These are phyloP conservation scores for Ranitomeya imitator DNA, from an alignment of 2,113 vertebrate species.

Conservation along the genomic window DNA sequence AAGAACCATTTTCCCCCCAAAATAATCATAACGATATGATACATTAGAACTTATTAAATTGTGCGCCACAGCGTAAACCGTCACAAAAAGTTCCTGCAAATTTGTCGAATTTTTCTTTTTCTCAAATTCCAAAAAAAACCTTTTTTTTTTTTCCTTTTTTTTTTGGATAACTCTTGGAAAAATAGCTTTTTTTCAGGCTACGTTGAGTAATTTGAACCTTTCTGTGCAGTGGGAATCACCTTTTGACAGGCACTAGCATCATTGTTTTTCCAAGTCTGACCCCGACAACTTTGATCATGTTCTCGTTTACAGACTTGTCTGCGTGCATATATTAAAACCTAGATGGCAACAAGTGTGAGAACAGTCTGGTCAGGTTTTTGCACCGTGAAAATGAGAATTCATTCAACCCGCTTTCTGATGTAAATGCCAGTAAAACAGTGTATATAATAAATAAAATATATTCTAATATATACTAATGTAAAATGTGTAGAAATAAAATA, in stretches of 20 bases:
- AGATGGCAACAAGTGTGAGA: slow-evolving; percentile 64
- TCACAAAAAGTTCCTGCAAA: not conserved
- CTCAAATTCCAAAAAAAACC: not conserved
- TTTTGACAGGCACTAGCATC: slow-evolving; percentile 91
- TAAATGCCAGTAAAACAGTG: not conserved
- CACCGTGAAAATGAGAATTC: slow-evolving; percentile 3
- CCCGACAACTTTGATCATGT: slow-evolving; percentile 84
- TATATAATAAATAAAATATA: too few relatives aligned
- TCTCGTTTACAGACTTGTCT: slow-evolving; percentile 57
- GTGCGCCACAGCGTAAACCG: not conserved
- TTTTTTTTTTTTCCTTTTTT: not conserved
- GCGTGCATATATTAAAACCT: slow-evolving; percentile 68
- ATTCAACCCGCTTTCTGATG: not conserved
- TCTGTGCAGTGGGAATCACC: slow-evolving; percentile 86
- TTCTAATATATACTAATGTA: too few relatives aligned
- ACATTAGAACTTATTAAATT: not conserved
- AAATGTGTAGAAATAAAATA: too few relatives aligned
- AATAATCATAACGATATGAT: not conserved
- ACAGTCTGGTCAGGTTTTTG: slow-evolving; percentile 17
- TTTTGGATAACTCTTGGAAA: slow-evolving; percentile 62
- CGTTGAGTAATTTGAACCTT: slow-evolving; percentile 85
- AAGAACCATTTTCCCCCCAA: slow-evolving; percentile 23
- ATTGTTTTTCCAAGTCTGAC: slow-evolving; percentile 94
- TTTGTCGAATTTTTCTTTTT: not conserved
- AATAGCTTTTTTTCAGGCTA: slow-evolving; percentile 81